Conservation (phyloP, 2,113 vertebrate species). For the Acanthochromis polyacanthus region DNA sequence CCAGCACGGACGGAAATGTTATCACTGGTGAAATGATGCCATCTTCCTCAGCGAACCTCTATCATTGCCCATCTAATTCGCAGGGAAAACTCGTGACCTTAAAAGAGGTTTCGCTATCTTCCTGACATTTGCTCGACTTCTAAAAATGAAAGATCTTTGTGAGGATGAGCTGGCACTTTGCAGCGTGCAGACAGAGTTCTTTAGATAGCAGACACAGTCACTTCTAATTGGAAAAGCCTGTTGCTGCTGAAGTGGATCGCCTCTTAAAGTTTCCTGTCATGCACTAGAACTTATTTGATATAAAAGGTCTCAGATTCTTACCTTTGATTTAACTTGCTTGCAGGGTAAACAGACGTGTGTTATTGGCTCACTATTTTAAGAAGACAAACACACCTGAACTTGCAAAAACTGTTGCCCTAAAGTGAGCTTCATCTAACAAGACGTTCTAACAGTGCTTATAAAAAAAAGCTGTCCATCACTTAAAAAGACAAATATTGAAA, state of each 20-base stretch:
- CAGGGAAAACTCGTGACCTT: slow-evolving; percentile 43
- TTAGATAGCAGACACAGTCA: neutral
- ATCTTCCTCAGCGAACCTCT: slow-evolving; percentile 31
- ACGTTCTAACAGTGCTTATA: no score
- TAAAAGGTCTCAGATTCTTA: neutral
- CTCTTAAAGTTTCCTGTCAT: slow-evolving; percentile 16
- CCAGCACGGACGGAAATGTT: slow-evolving; percentile 45
- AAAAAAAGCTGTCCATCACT: neutral
- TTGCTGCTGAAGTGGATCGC: slow-evolving; percentile 36
- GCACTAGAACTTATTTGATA: neutral
- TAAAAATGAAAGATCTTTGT: slow-evolving; percentile 16
- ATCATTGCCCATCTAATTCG: slow-evolving; percentile 44
- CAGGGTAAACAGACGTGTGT: no score
- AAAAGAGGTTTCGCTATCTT: slow-evolving; percentile 19
- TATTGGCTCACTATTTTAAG: neutral
- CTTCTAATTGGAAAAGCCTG: neutral
- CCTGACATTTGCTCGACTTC: slow-evolving; percentile 33
- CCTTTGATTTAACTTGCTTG: no score
- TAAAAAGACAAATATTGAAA: neutral
- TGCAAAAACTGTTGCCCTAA: neutral
- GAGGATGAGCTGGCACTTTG: slow-evolving; percentile 25
- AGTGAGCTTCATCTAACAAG: neutral
- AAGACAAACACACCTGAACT: neutral
- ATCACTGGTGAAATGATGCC: slow-evolving; percentile 33
- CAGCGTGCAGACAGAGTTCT: neutral